Conservation (phyloP, 2,888 invertebrate species). For the Platycnemis pennipes region DNA sequence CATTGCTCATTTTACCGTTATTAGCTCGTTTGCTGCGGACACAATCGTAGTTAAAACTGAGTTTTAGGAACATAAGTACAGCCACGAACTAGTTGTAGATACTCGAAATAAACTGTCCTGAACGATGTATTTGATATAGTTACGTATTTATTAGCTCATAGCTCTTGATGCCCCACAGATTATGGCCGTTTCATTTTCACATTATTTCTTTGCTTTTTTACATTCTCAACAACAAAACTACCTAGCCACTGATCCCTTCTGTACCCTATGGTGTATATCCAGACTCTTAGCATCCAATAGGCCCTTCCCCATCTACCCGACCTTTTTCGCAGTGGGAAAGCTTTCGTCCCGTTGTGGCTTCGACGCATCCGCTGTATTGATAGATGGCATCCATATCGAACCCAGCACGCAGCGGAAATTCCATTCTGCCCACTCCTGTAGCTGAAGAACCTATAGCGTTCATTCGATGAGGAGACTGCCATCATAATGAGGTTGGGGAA, state of each 20-base stretch:
- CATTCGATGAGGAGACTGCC: no score
- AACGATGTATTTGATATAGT: no score
- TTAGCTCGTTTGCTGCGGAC: no score
- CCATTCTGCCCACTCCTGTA: background rate
- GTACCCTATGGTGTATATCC: background rate
- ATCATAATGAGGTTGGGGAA: no score
- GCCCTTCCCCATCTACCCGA: background rate
- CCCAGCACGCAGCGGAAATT: background rate
- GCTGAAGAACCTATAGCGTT: no score
- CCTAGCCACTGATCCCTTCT: background rate
- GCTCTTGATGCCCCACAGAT: background rate
- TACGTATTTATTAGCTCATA: background rate
- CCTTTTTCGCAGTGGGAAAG: background rate
- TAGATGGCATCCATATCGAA: conserved; percentile 33
- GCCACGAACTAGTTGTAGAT: no score
- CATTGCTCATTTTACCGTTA: no score
- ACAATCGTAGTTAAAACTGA: no score
- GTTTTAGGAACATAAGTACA: no score
- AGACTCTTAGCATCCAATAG: background rate
- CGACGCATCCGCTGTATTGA: background rate
- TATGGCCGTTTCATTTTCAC: background rate
- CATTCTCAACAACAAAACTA: background rate
- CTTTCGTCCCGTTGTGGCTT: background rate
- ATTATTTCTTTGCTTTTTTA: background rate
- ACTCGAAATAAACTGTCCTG: no score